Conservation (phyloP, 1,140 invertebrate genomes). For the Thaumetopoea pityocampa region DNA sequence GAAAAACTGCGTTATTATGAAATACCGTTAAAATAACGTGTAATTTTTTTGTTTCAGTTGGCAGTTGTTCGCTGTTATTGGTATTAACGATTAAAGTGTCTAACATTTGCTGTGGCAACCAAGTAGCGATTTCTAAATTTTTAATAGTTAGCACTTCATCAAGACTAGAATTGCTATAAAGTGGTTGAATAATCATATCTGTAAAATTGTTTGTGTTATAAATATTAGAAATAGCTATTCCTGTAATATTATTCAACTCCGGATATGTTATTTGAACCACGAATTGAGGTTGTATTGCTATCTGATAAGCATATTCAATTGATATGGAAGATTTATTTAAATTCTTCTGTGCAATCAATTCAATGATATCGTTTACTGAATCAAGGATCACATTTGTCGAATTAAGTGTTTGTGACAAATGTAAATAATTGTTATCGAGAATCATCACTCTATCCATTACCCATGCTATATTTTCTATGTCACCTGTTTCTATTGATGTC, state of each 20-base stretch:
- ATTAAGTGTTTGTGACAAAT: conserved; percentile 69
- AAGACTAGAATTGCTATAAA: conserved; percentile 65
- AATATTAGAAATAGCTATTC: conserved; percentile 70
- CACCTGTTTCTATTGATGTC: conserved; percentile 52
- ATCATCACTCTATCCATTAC: conserved; percentile 70
- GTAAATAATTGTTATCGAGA: conserved; percentile 60
- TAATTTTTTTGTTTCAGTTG: conserved; percentile 29
- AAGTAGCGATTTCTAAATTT: conserved; percentile 75
- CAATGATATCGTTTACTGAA: conserved; percentile 65
- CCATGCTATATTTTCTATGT: conserved; percentile 63
- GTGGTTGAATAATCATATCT: conserved; percentile 59
- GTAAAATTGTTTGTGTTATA: conserved; percentile 46
- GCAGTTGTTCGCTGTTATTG: conserved; percentile 24
- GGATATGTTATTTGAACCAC: conserved; percentile 76
- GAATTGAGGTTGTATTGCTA: conserved; percentile 64
- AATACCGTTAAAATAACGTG: conserved; percentile 75
- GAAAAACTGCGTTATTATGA: conserved; percentile 76
- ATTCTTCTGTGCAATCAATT: conserved; percentile 42
- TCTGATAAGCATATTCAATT: conserved; percentile 31
- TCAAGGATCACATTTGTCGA: conserved; percentile 76
- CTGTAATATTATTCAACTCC: conserved; percentile 72
- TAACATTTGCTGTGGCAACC: conserved; percentile 69
- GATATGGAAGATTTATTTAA: conserved; percentile 15
- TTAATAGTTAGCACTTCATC: conserved; percentile 61
- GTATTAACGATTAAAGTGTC: conserved; percentile 36